Conservation (phyloP, 2,888 invertebrate species). For the Mythimna albipuncta region DNA sequence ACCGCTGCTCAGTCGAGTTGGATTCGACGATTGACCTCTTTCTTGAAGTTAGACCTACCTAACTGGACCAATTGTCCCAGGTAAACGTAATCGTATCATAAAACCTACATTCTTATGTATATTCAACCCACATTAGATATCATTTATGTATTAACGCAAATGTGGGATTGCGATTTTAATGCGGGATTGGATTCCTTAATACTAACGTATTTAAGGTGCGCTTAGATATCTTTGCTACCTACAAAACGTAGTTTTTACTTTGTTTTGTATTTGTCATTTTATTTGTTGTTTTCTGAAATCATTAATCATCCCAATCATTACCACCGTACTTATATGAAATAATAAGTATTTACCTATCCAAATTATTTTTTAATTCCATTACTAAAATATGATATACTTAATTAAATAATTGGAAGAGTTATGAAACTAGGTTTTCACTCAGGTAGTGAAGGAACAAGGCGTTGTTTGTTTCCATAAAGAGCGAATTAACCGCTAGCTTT, state of each 20-base stretch:
- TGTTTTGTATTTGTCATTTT: no score
- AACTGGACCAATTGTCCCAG: no score
- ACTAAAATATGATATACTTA: background rate
- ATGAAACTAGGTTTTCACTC: slow-evolving; percentile 43
- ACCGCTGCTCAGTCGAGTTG: no score
- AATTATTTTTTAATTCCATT: background rate
- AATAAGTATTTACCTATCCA: background rate
- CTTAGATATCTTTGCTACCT: background rate
- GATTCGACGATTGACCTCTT: no score
- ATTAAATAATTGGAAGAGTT: slow-evolving; percentile 10
- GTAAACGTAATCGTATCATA: no score
- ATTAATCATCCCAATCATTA: background rate
- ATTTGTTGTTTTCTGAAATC: background rate
- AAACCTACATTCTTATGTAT: no score
- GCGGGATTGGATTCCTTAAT: no score
- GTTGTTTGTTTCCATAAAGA: slow-evolving; percentile 77
- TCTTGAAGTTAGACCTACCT: no score
- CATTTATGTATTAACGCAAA: no score
- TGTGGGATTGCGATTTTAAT: accelerated
- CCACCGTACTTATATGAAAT: background rate
- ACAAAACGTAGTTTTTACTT: background rate
- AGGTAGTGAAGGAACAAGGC: slow-evolving; percentile 46
- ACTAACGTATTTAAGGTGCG: background rate
- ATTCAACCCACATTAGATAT: no score
- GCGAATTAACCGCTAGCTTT: slow-evolving; percentile 82